These are phyloP conservation scores for Eidolon dupreanum DNA, from an alignment of 2,797 vertebrate genomes.

Conservation along the genomic window DNA sequence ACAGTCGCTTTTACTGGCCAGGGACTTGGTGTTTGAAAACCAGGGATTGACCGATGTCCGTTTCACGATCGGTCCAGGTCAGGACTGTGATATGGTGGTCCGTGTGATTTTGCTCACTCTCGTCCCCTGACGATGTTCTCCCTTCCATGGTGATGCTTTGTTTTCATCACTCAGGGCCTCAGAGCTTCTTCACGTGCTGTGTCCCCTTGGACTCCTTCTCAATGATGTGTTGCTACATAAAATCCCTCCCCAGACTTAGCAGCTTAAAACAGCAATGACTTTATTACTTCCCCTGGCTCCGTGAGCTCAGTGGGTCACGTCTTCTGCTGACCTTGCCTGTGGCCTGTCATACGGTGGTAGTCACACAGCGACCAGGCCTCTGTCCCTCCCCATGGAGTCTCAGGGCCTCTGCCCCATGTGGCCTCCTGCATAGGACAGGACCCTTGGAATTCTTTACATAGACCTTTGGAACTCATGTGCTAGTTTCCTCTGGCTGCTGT, in stretches of 20 bases:
- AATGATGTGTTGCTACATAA: background rate
- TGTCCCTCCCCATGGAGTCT: background rate
- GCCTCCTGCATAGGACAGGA: background rate
- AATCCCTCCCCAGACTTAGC: background rate
- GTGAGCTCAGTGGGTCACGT: background rate
- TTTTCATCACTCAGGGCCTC: background rate
- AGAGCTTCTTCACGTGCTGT: no score
- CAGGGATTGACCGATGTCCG: background rate
- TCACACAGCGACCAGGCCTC: background rate
- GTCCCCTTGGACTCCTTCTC: background rate
- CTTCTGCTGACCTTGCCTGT: background rate
- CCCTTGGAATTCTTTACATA: background rate
- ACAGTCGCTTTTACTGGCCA: background rate
- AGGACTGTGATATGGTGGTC: background rate
- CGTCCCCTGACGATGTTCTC: background rate
- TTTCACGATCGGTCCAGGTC: background rate
- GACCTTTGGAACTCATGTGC: background rate
- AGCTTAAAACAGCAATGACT: background rate
- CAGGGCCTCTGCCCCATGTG: background rate
- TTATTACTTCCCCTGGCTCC: background rate
- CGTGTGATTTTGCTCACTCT: background rate
- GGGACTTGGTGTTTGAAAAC: background rate
- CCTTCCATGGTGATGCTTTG: background rate
- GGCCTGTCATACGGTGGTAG: background rate
- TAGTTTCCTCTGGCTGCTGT: background rate